A percentile compares a stretch with the other conserved stretches of the same genome.
phyloP scores from a whole-genome alignment of 2,113 vertebrate species.

The Sapayoa aenigma region DNA sequence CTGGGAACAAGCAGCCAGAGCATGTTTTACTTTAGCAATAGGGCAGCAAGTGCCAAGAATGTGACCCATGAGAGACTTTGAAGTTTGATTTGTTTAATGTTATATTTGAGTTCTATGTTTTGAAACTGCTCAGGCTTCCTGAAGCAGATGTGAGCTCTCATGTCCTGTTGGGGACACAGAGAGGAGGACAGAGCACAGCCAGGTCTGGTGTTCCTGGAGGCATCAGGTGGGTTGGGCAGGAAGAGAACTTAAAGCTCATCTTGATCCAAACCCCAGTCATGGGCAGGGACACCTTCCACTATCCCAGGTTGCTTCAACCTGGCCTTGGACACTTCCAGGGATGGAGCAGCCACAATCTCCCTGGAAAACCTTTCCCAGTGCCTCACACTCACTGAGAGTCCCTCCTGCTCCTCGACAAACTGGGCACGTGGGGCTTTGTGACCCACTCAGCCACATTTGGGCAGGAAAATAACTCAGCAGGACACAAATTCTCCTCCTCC shows the following conservation, averaged over 20 bases:
- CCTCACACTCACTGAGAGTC: too few relatives aligned
- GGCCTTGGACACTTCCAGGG: neutral
- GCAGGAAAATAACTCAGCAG: neutral
- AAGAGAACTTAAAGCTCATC: neutral
- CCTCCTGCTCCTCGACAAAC: too few relatives aligned
- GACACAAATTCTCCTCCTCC: neutral
- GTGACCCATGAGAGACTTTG: neutral
- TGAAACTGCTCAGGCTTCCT: neutral
- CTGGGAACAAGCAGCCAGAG: neutral
- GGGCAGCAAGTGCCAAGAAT: neutral
- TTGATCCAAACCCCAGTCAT: neutral
- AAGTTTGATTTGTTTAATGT: neutral
- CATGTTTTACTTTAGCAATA: neutral
- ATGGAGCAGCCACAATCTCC: neutral
- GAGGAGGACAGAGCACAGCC: neutral
- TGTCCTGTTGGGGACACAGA: neutral
- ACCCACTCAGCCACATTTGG: accelerated
- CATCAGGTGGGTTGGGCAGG: neutral
- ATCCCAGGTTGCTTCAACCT: neutral
- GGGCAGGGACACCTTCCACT: neutral
- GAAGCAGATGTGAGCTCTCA: neutral
- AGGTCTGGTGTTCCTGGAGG: neutral
- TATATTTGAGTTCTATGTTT: neutral
- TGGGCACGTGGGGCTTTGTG: accelerated
- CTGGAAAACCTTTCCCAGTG: too few relatives aligned